Base-by-base conservation (phyloP, 2,888 invertebrate genomes). In the Eilema caniola region DNA sequence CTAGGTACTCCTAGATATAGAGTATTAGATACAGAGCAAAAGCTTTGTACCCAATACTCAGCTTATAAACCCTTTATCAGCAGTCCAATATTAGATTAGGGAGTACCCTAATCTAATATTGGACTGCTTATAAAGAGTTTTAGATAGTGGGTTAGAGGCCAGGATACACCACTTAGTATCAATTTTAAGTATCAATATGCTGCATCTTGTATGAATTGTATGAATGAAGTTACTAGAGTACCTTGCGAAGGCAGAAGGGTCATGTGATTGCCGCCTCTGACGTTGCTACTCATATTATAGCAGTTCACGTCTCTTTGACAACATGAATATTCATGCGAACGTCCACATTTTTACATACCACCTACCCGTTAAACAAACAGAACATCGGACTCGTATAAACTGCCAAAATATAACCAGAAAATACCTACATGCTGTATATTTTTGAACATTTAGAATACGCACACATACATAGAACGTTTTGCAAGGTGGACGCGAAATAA, bases 281-380 rank as follows among this genome's bases (percentile, higher is more conserved):
- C n/a, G 24, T 57, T 57, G 24, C 57, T 59, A 14, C 12, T 23
- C 28, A 3, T 64, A 53, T 31, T n/a, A 64, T 31, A 53, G 61
- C 25, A 16, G 41, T 47, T 53, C n/a, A 53, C 28, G 8, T 53
- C 23, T 23, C 65, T 33, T 33, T 57, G 31, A 12, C 31, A 14
- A 65, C 23, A 65, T 61, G 28, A 47, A 67, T 37, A 61, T 56
- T 23, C 47, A 20, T 10, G n/a, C 66, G 53, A 70, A 62, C 47
- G 71, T 69, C 25, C 11, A 59, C 3, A 53, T 24, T 69, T 69
- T 59, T 69, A 64, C 25, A 20, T 56, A 23, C 53, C 56, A 56
- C 14, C 12, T 12, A 53, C n/a, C 20, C 59, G 24, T 67, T 81
- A 65, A 75, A 47, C 28, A 78, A 75, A 81, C 61, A 31, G 20